Evolutionary conservation across 2,797 vertebrate genomes (phyloP), one percentile per base, ranked within the genome.

Genomic region (Alosa sapidissima): DNA sequence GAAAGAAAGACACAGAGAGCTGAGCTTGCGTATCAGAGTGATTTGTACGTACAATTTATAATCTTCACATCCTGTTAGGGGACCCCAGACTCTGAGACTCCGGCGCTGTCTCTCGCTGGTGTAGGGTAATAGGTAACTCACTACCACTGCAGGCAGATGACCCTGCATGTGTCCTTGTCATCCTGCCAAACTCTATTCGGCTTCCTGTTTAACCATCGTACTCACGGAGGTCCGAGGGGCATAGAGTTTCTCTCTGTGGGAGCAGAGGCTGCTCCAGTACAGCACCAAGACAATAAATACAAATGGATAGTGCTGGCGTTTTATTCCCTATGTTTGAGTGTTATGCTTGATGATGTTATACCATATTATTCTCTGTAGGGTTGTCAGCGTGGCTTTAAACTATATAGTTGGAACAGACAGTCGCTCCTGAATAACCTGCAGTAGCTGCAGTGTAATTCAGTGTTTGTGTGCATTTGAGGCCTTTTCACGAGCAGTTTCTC

Each of bases 11-110:
- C 41, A 78, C 1, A 45, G 4, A 78, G 72, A 21, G 72, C 78
- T 45, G 72, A 78, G 45, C 72, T 36, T 47, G 81, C 41, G 54
- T 48, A 54, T 81, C 54, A 81, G 72, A 84, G 45, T 81, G 82
- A 83, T 86, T 84, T 86, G 85, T 65, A 47, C 47, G 52, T 75
- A 62, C 55, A 81, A 81, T 86, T 62, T 41, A 81, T 68, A 83
- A 84, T 65, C 19, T 52, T 51, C 78, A 81, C 82, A 84, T 81
- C 82, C 85, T 81, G 72, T 84, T 81, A 13, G 48, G 82, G 45
- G 41, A 52, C 9, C 33, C 24, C 58, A 68, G 85, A 84, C 85
- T 68, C 33, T 28, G 36, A 60, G 85, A 14, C 85, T 86, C 85
- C 82, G 51, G 68, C 82, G 65, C 68, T 21, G 72, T 48, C 24